Base-by-base conservation (phyloP, 2,113 vertebrate species). In the Crotophaga sulcirostris region DNA sequence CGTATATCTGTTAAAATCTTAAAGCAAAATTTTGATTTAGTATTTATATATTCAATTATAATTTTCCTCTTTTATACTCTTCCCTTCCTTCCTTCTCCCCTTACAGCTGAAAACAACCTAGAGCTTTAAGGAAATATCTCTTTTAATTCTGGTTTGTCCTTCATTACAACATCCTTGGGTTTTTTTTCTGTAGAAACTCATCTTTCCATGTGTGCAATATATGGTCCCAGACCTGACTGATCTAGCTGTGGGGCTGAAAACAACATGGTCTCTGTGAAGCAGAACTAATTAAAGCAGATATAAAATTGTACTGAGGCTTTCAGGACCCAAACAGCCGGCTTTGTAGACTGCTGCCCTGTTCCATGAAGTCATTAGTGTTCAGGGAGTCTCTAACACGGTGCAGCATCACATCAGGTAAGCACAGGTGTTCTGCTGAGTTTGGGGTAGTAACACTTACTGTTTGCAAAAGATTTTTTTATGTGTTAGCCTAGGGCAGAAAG, bases 261-360 rank as follows among this genome's bases (percentile, higher is more conserved):
- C 36, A 90, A 20, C 1, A 1, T 51, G 38, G 54, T 92, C 83
- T 92, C 79, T 88, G 68, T 45, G 79, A 95, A 94, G 72, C 79
- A 96, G 88, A 93, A 80, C 72, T 94, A 97, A 96, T 93, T 90
- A 96, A 5, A 2, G 3, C 5, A 9, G 73, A 74, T 55, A 60
- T 10, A 90, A 94, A 85, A 86, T 70, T 93, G 51, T 77, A 21
- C 26, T 74, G 64, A 74, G 88, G 9, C 42, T 94, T 93, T 67
- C 31, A 67, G 54, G 45, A 88, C 63, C 67, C 83, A 70, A 55
- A 88, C 1, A 42, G 7, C 3, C 6, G 6, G 5, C 31, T 69
- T 80, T 74, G 23, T 33, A 55, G 25, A 12, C n/a, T 90, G 51
- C 36, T 88, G 40, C 17, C 28, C 3, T 10, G 17, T 76, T 82